Evolutionary conservation across 2,888 invertebrate species (phyloP), one percentile per base, ranked within the genome.

Genomic region (Tubulanus polymorphus): DNA sequence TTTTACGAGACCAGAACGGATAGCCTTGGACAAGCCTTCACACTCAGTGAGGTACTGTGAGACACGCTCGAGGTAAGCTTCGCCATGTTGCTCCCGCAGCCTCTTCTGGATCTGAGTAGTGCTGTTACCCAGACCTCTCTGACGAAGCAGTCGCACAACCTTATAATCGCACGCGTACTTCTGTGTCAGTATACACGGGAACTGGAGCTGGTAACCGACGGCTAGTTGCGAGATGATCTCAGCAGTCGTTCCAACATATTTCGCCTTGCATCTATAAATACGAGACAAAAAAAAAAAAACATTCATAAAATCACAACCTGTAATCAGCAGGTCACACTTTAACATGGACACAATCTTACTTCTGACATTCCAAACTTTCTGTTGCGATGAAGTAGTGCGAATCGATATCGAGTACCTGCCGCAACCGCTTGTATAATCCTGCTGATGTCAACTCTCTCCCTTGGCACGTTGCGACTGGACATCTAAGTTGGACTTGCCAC

Each of bases 391-490:
- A 5, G 27, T 47, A 47, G 3, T 5, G 5, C 25, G 6, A 5
- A 23, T 47, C 48, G 6, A 47, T n/a, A 23, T 49, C 49, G 8
- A 49, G 10, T 12, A 49, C 49, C 23, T 30, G 18, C 6, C 49
- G 49, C 3, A 18, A 15, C 29, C 10, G 5, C 3, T 27, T 3
- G 49, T 49, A 30, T n/a, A 49, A 26, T 3, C 49, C 49, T n/a
- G 28, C 30, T 32, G 30, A 12, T 6, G 30, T 32, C 12, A 49
- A 23, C 15, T 41, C 41, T 20, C 15, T 18, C 6, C 15, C 15
- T 50, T 53, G 32, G 49, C 60, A 63, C n/a, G 32, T 53, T 28
- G 49, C n/a, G 1, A 59, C 41, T 3, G 58, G 59, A 48, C 63
- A 63, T n/a, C 12, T 10, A 1, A 62, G 48, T 12, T 20, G 20